Evolutionary conservation across 2,888 invertebrate species (phyloP), one percentile per base, ranked within the genome.

Genomic region (Heliconius erato): DNA sequence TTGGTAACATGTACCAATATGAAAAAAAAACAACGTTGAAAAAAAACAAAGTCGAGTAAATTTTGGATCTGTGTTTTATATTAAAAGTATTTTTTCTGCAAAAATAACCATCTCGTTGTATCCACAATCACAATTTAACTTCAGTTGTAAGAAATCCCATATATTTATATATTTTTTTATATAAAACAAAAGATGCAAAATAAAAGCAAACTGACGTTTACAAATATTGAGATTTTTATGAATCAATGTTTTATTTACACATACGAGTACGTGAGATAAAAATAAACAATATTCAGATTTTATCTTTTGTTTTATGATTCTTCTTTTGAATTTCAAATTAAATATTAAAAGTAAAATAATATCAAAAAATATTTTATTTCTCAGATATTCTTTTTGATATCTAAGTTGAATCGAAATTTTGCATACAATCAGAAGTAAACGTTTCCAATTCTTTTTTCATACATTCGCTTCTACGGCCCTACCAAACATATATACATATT

Each of bases 111-210:
- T 71, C 19, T 16, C 44, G 6, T 44, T 72, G 26, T 44, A 40
- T 40, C 2, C 1, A 26, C 19, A 26, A 16, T 49, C 19, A 72
- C 7, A 16, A 19, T 9, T 72, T 49, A 49, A 44, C 14, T 72
- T 72, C 49, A 16, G 9, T 49, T 16, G n/a, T 26, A 72, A 72
- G 26, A 72, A 72, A 72, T 72, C 26, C 26, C 19, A 44, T 6
- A 72, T 5, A 12, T 44, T 26, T 69, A 40, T 7, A 16, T 7
- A 14, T 72, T 72, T 44, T 44, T 71, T 3, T 7, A 49, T 26
- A 26, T 72, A 5, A 16, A 72, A 49, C 26, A 72, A 72, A 72
- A 72, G 72, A 49, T 7, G 19, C 9, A 72, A 72, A 72, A 72
- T 72, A 44, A 44, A 72, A 72, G 26, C 7, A 44, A 16, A 44